Base-by-base conservation (phyloP, 2,797 vertebrate genomes). In the Setipinna tenuifilis region DNA sequence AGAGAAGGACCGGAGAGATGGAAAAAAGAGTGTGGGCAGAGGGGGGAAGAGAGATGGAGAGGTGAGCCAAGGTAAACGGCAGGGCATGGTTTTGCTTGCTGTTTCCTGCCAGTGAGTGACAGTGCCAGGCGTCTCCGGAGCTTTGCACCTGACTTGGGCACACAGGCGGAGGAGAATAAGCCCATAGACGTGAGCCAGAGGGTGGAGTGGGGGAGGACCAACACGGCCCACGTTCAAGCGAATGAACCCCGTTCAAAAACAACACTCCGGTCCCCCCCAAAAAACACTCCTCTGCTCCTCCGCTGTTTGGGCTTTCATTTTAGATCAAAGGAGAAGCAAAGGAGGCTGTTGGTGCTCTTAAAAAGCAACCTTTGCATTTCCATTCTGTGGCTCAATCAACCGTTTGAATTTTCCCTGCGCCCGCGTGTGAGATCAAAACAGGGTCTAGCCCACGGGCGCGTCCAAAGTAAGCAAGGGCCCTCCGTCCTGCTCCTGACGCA, bases 231-330 rank as follows among this genome's bases (percentile, higher is more conserved):
- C 6, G 19, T 21, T 78, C 31, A 9, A 44, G 31, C 71, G 71
- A 78, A 78, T 44, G 71, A 78, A 78, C 31, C 71, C 71, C 17
- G 35, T 44, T 78, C 71, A 78, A 78, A 78, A 78, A 78, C 71
- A 78, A 78, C 71, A 78, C 35, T 54, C 50, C 7, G 50, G 46
- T 48, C 46, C 10, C 46, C 46, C 46, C 46, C 4, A 48, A 54
- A 14, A 54, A 54, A 14, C 50, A 54, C 50, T 9, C 50, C 68
- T 16, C 71, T 6, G 71, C 71, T 78, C 71, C 71, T 78, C 41
- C 31, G 71, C 71, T 41, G 41, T 44, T 44, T 9, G 41, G 31
- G 31, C 71, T 78, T 78, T 78, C 71, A 78, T 78, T 78, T 78
- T 17, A 78, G 71, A 78, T 78, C 71, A 78, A 78, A 78, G 35